These are phyloP conservation scores for Eupithecia subfuscata DNA, from an alignment of 2,888 invertebrate genomes.

Conservation along the genomic window DNA sequence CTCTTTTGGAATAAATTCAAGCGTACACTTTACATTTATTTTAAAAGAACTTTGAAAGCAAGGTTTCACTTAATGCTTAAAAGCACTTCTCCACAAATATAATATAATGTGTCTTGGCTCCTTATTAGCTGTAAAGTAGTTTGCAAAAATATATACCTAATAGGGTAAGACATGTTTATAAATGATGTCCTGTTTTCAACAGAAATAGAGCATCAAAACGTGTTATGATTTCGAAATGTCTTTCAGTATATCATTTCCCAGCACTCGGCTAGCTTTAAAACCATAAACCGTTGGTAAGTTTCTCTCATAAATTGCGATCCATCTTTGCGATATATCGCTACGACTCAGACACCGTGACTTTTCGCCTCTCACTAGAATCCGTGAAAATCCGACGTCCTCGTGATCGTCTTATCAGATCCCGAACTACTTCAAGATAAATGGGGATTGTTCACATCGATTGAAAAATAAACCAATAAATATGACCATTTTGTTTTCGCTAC, in stretches of 20 bases:
- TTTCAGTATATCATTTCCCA: background rate
- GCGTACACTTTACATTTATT: background rate
- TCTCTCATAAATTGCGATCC: slow-evolving; percentile 32
- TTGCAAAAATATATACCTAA: background rate
- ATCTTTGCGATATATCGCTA: slow-evolving; percentile 51
- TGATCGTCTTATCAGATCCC: slow-evolving; percentile 69
- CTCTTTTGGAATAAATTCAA: slow-evolving; percentile 10
- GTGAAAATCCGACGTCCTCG: slow-evolving; percentile 62
- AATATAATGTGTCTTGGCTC: background rate
- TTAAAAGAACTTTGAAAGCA: background rate
- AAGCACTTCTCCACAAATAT: background rate
- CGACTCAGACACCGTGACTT: slow-evolving; percentile 48
- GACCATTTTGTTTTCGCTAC: slow-evolving; percentile 10
- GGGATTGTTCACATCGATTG: slow-evolving; percentile 69
- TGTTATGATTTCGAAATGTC: background rate
- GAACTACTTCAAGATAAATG: slow-evolving; percentile 72
- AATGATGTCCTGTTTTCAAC: background rate
- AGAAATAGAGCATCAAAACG: background rate
- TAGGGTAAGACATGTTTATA: background rate
- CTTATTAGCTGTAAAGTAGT: background rate
- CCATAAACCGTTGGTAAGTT: slow-evolving; percentile 28
- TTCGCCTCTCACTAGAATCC: slow-evolving; percentile 57
- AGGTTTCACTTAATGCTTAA: background rate
- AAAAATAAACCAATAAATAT: slow-evolving; percentile 52
- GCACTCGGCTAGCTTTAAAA: slow-evolving; percentile 16